Evolutionary conservation across 2,888 invertebrate genomes (phyloP), one percentile per base, ranked within the genome.

Genomic region (Atherix ibis): DNA sequence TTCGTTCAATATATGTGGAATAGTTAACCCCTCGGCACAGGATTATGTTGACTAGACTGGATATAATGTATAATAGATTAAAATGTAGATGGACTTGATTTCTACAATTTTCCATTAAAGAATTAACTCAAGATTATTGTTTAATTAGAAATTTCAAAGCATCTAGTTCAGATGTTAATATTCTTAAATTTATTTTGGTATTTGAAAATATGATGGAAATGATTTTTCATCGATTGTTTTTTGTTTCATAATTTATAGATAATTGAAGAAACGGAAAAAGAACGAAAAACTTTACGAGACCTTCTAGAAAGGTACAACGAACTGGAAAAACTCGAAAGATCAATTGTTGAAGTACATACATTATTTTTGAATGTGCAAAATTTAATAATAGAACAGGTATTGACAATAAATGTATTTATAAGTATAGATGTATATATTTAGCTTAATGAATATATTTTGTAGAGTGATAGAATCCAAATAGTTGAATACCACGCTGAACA

Each of bases 401-500:
- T 13, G 35, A n/a, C 5, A 22, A 30, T 9, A 24, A 17, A 5
- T 16, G 16, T 28, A 29, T n/a, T 32, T 26, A 16, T n/a, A n/a
- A n/a, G n/a, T n/a, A n/a, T n/a, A n/a, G n/a, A n/a, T n/a, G n/a
- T n/a, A n/a, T n/a, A n/a, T n/a, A n/a, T n/a, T n/a, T n/a, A n/a
- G n/a, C n/a, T n/a, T n/a, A n/a, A n/a, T n/a, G n/a, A n/a, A n/a
- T n/a, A 17, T 3, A n/a, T 28, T 31, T 41, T 41, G 2, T 18
- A 53, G 49, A 58, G 56, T 39, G 58, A 59, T 38, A 50, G 53
- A 25, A 58, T 62, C 37, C 57, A 59, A 40, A 46, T 59, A 10
- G 58, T 62, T 0, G 62, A 62, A 44, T 60, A 54, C 38, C 58
- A 61, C 45, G 60, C 60, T 9, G 54, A 58, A 30, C 56, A 56